phyloP scores from a whole-genome alignment of 1,140 invertebrate species.

The Papilio aristodemus region DNA sequence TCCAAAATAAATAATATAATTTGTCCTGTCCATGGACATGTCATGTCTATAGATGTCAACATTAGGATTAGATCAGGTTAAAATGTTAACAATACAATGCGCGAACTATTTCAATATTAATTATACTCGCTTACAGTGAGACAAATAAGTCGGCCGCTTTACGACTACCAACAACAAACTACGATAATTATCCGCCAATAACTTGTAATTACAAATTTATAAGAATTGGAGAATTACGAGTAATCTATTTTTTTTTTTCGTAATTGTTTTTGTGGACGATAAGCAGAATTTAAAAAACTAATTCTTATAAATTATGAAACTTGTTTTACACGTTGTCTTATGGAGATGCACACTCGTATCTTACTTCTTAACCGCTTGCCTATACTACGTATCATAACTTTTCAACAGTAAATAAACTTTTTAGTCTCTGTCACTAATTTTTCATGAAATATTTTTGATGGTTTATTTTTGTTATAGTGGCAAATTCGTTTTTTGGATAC shows the following conservation, averaged over 20 bases:
- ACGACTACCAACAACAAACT: not conserved
- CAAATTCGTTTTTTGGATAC: too few relatives aligned
- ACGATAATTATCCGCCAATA: not conserved
- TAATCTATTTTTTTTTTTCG: not conserved
- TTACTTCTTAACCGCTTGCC: too few relatives aligned
- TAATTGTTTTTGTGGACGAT: not conserved
- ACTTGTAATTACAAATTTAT: slow-evolving; percentile 13
- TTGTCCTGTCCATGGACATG: too few relatives aligned
- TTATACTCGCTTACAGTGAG: not conserved
- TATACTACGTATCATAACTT: too few relatives aligned
- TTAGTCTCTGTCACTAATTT: too few relatives aligned
- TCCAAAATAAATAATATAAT: too few relatives aligned
- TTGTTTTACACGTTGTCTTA: not conserved
- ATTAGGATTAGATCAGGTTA: too few relatives aligned
- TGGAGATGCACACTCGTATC: not conserved
- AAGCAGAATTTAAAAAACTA: not conserved
- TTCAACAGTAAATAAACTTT: too few relatives aligned
- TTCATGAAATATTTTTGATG: too few relatives aligned
- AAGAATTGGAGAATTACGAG: slow-evolving; percentile 12
- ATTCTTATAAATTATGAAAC: not conserved
- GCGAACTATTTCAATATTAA: not conserved
- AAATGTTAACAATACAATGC: not conserved
- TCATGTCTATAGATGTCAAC: too few relatives aligned
- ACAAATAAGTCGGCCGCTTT: not conserved
- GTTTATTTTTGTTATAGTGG: too few relatives aligned